Base-by-base conservation (phyloP, 2,113 vertebrate species). In the Podarcis cretensis region DNA sequence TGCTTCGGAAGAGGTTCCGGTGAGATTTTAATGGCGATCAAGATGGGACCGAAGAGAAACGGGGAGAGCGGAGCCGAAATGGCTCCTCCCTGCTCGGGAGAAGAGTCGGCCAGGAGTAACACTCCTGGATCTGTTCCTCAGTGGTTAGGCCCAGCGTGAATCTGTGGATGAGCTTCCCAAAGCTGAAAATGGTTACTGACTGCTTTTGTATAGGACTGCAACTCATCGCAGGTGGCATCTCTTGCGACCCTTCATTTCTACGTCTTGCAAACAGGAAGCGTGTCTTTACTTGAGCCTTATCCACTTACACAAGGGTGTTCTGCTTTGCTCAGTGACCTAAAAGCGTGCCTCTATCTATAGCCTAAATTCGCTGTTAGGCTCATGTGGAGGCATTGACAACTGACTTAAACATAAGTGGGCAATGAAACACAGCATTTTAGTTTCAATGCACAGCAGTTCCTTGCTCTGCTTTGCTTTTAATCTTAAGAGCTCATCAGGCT, bases 161-260 rank as follows among this genome's bases (percentile, higher is more conserved):
- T 87, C 27, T 25, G 73, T 13, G 32, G 80, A 32, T 86, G 91
- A 94, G 68, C 74, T 81, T 90, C 92, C 95, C 91, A 95, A 88
- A 92, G 86, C 95, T 90, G 82, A 96, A 35, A 94, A 93, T 87
- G 88, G 78, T 79, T 95, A 73, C 94, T 93, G 88, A 91, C 93
- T 94, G 95, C 92, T 90, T 89, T 74, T 74, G 95, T 83, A 85
- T 74, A 87, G 89, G 85, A 93, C 91, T 94, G 90, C 89, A 91
- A 79, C 86, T 92, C 84, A 92, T 90, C 94, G 91, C 92, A 92
- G 89, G 87, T 48, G 87, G 93, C 89, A 30, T 66, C 63, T 93
- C 63, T 85, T 95, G 92, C 93, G 89, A 93, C 89, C 92, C 93
- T n/a, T n/a, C 92, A 89, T 1, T 40, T 66, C 92, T 85, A 54